Conservation (phyloP, 2,113 vertebrate genomes). For the Tyrannus savana region DNA sequence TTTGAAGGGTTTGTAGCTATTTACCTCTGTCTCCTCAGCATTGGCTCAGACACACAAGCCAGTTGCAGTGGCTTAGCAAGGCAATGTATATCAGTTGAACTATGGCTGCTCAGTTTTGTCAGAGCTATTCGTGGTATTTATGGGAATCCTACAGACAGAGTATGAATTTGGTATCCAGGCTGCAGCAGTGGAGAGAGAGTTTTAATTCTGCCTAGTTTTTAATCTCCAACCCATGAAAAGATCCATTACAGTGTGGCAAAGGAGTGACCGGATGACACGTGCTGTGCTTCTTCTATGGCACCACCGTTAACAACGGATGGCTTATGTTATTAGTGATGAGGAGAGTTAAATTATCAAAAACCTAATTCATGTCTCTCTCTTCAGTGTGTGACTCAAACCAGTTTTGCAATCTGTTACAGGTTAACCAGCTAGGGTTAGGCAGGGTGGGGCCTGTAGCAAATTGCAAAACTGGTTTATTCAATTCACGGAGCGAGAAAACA, state of each 20-base stretch:
- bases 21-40: neutral
- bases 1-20: neutral
- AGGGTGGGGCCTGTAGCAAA: slow-evolving; percentile 40
- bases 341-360: neutral
- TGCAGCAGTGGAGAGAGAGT: neutral
- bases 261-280: neutral
- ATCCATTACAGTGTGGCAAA: neutral
- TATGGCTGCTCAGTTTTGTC: neutral
- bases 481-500: neutral
- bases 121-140: neutral
- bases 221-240: neutral
- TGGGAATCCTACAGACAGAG: neutral
- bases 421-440: slow-evolving; percentile 59
- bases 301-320: neutral
- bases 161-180: neutral
- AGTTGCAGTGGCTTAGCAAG: neutral
- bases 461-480: slow-evolving; percentile 64
- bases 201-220: neutral
- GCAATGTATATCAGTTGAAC: neutral
- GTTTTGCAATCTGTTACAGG: slow-evolving; percentile 67
- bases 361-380: neutral
- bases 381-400: slow-evolving; percentile 42
- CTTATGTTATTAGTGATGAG: neutral
- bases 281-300: neutral
- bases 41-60: neutral